Base-by-base conservation (phyloP, 2,888 invertebrate species). In the Beris chalybata region DNA sequence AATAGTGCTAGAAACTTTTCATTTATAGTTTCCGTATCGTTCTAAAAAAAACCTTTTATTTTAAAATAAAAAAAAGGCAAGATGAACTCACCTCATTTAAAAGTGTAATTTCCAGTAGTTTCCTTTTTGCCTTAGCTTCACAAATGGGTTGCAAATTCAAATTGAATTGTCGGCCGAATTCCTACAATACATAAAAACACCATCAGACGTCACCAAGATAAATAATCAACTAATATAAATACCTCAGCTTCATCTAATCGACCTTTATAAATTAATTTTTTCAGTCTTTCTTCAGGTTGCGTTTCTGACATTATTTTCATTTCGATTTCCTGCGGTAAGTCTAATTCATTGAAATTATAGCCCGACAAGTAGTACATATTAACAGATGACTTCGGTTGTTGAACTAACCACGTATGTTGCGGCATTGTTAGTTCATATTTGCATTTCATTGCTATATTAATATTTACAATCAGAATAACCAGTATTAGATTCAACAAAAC, bases 231-330 rank as follows among this genome's bases (percentile, higher is more conserved):
- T 9, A 38, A 38, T 48, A 22, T 22, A 22, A 7, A 48, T 67
- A 78, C 78, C 73, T 81, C 81, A 0, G 81, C 81, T 67, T 81
- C 79, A 58, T 80, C 77, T 11, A 81, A 71, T 55, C 77, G 76
- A 4, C 80, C 80, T 52, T 78, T 78, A n/a, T 76, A 74, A 58
- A 81, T 76, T 0, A 81, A 72, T 71, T 80, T 81, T 43, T 77
- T 77, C 5, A 79, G 75, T 4, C 81, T 75, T 71, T 81, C 77
- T 53, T 73, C 74, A 1, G 81, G 81, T 70, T 79, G 76, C 1
- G 79, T 79, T 72, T 81, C 81, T 0, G 77, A 77, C 0, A 81
- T 76, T 32, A 77, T 71, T 71, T 77, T 75, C 76, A 81, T 77
- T 74, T 78, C 77, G 65, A 81, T 76, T 66, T 74, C 74, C 13